Conservation (phyloP, 2,888 invertebrate species). For the Syritta pipiens region DNA sequence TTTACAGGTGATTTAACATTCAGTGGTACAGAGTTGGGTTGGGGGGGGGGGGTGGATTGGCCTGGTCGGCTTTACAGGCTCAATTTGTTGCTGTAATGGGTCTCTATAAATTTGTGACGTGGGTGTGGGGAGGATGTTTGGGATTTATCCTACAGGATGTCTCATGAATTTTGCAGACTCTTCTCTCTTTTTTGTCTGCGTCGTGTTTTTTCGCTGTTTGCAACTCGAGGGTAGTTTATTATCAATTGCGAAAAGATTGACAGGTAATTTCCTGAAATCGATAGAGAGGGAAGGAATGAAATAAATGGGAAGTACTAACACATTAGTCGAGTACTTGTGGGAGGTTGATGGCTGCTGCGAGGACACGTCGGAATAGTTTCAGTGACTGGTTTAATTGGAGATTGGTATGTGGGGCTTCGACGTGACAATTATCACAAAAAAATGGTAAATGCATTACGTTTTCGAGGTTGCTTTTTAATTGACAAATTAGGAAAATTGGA, state of each 20-base stretch:
- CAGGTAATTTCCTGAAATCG: slow-evolving; percentile 40
- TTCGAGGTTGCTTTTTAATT: too few relatives aligned
- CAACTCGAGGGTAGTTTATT: slow-evolving; percentile 29
- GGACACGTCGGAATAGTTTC: too few relatives aligned
- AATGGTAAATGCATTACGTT: too few relatives aligned
- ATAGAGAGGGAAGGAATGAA: not conserved
- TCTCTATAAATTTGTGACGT: not conserved
- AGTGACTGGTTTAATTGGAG: too few relatives aligned
- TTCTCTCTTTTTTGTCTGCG: not conserved
- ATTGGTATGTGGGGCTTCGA: too few relatives aligned
- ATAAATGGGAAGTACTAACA: too few relatives aligned
- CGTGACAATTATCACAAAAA: too few relatives aligned
- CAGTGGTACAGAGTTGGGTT: slow-evolving; percentile 13
- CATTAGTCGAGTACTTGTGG: too few relatives aligned
- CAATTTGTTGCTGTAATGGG: slow-evolving; percentile 34
- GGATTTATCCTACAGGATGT: slow-evolving; percentile 4
- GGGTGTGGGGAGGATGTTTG: not conserved
- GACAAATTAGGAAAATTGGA: too few relatives aligned
- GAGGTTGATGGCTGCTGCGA: too few relatives aligned
- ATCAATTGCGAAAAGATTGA: slow-evolving; percentile 35
- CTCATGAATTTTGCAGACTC: slow-evolving; percentile 26
- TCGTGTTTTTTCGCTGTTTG: not conserved
- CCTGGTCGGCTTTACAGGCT: too few relatives aligned
- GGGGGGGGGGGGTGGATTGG: too few relatives aligned
- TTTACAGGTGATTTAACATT: slow-evolving; percentile 65